Base-by-base conservation (phyloP, 2,888 invertebrate genomes). In the Diaperis boleti region DNA sequence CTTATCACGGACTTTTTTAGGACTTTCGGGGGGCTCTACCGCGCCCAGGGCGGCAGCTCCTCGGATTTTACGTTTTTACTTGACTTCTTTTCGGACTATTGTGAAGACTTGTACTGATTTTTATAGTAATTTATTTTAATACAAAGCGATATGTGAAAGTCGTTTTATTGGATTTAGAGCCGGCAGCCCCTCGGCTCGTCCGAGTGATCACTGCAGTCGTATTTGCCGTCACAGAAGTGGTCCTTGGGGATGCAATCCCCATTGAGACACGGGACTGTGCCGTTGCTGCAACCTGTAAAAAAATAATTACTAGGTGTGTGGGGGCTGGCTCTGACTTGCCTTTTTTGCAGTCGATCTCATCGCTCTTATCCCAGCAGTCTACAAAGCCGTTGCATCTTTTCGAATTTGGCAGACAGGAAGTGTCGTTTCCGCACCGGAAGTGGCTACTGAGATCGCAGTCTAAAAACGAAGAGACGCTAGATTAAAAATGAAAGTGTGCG, bases 321-420 rank as follows among this genome's bases (percentile, higher is more conserved):
- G 10, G 35, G 10, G 1, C 31, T n/a, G 8, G n/a, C 90, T 91
- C 31, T 7, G n/a, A 26, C 26, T 79, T 81, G 89, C 89, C 85
- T 76, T 83, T 80, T 45, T 88, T 88, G 78, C 92, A 92, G 78
- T 89, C 87, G 22, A 86, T 81, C 84, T 92, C 92, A 75, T 92
- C 92, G 31, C 85, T 85, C 57, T 88, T 89, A 78, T 92, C 91
- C 91, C 91, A 92, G 76, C 92, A 92, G 77, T 92, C 91, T 62
- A 91, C 86, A 63, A 85, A 82, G 29, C 90, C 88, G 76, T 92
- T 88, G 78, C 92, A 92, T 71, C 85, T 83, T 77, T 87, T 88
- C n/a, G 82, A 81, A 65, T 87, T 84, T n/a, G 88, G 82, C 62
- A 92, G 84, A 79, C 92, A 92, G 44, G 91, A 91, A 68, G 90